These are phyloP conservation scores for Ctenopoma kingsleyae DNA, from an alignment of 2,797 vertebrate genomes.

Conservation along the genomic window DNA sequence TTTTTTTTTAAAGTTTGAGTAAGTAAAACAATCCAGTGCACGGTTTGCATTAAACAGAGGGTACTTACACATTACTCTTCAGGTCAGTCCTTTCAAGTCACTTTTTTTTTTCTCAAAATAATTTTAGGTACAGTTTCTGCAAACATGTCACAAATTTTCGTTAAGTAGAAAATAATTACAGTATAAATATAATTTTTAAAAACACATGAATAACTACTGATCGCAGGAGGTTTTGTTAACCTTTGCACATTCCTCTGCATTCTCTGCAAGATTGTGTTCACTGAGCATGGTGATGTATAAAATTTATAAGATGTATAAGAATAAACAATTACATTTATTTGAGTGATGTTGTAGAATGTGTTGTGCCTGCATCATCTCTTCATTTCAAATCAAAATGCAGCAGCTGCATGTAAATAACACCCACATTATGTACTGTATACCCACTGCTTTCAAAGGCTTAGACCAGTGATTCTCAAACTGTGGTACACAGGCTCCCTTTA, in stretches of 20 bases:
- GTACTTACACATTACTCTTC: too few species aligned
- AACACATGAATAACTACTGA: background rate
- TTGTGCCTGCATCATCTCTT: slow-evolving; percentile 30
- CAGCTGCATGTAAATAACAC: slow-evolving; percentile 27
- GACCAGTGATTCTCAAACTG: too few species aligned
- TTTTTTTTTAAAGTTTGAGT: too few species aligned
- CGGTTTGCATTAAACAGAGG: background rate
- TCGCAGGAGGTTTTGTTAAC: background rate
- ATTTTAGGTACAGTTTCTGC: too few species aligned
- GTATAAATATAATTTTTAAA: background rate
- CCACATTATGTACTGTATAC: slow-evolving; percentile 11
- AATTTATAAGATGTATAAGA: slow-evolving; percentile 7
- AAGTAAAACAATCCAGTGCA: background rate
- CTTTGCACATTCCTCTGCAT: slow-evolving; percentile 1
- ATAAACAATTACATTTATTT: slow-evolving; percentile 35
- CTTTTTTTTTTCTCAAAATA: too few species aligned
- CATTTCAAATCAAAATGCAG: slow-evolving; percentile 24
- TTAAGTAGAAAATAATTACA: background rate
- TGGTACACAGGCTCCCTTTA: too few species aligned
- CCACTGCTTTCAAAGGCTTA: slow-evolving; percentile 20
- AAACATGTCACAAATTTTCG: background rate
- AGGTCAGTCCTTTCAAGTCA: too few species aligned
- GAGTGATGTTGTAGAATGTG: slow-evolving; percentile 21
- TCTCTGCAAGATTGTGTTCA: background rate
- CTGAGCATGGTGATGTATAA: background rate